Evolutionary conservation across 2,797 vertebrate genomes (phyloP).

Genomic region (Xyrichtys novacula): DNA sequence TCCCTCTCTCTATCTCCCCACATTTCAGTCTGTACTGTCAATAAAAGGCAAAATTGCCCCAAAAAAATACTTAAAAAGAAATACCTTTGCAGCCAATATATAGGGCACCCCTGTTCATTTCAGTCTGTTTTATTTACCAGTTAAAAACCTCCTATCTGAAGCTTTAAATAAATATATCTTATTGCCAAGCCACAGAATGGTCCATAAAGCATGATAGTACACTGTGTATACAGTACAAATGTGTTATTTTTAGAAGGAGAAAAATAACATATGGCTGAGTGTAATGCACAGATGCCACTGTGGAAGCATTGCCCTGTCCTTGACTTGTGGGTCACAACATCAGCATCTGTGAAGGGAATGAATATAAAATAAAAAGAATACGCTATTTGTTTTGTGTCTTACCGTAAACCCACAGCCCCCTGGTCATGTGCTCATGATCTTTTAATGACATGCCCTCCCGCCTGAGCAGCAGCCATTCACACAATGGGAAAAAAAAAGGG

Average conservation of each 20-base stretch:
- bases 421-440: conserved; percentile 35
- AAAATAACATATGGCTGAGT: conserved; percentile 47
- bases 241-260: conserved; percentile 25
- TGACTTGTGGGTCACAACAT: conserved; percentile 54
- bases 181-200: conserved; percentile 1
- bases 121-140: too few species aligned
- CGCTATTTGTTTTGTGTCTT: conserved; percentile 15
- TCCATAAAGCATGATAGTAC: neutral
- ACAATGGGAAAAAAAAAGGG: conserved; percentile 27
- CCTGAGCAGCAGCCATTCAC: conserved; percentile 4
- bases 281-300: conserved; percentile 56
- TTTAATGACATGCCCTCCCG: conserved; percentile 43
- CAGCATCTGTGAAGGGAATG: conserved; percentile 64
- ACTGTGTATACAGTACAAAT: conserved; percentile 1
- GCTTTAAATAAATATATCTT: conserved; percentile 14
- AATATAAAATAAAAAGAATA: conserved; percentile 52
- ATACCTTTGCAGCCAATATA: too few species aligned
- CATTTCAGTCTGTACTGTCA: too few species aligned
- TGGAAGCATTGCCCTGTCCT: conserved; percentile 45
- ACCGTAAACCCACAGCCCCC: conserved; percentile 29
- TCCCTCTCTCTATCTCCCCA: too few species aligned
- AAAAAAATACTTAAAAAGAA: too few species aligned
- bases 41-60: too few species aligned
- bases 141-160: too few species aligned
- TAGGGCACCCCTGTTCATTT: too few species aligned